Evolutionary conservation across 2,888 invertebrate species (phyloP).

Genomic region (Nezara viridula): DNA sequence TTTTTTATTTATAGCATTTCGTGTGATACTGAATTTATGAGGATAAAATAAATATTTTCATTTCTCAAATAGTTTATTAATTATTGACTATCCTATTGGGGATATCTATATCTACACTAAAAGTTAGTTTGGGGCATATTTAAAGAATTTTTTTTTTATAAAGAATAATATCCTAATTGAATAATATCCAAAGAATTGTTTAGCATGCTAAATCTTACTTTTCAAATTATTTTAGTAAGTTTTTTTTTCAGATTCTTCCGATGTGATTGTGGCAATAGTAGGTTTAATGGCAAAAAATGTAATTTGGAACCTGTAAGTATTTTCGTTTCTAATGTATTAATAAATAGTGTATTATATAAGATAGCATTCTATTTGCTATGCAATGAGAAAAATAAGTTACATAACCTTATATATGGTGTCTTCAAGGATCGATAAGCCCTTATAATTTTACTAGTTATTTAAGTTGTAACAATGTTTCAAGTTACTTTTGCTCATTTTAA

Average conservation of each 20-base stretch:
- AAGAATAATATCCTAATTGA: neutral
- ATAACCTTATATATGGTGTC: too few species aligned
- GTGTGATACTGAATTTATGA: too few species aligned
- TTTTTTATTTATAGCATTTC: too few species aligned
- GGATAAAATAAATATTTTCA: too few species aligned
- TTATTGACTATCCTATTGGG: neutral
- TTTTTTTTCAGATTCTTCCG: constrained; percentile 80
- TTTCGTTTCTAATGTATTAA: neutral
- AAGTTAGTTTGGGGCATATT: neutral
- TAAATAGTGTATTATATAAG: neutral
- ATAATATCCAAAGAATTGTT: neutral
- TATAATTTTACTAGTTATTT: too few species aligned
- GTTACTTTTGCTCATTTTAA: too few species aligned
- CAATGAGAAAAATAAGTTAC: too few species aligned
- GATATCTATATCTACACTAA: neutral
- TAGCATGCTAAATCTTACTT: neutral
- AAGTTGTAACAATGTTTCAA: too few species aligned
- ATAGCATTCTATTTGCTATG: neutral
- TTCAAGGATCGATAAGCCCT: too few species aligned
- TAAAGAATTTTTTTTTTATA: neutral
- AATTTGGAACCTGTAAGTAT: constrained; percentile 75
- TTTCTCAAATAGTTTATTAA: too few species aligned
- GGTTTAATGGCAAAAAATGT: constrained; percentile 79
- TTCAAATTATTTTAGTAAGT: neutral
- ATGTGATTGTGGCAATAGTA: constrained; percentile 94